A percentile compares a stretch with the other conserved stretches of the same genome.
These are phyloP conservation scores for Pseudorhombus dupliciocellatus DNA, from an alignment of 2,113 vertebrate species.

Conservation along the genomic window DNA sequence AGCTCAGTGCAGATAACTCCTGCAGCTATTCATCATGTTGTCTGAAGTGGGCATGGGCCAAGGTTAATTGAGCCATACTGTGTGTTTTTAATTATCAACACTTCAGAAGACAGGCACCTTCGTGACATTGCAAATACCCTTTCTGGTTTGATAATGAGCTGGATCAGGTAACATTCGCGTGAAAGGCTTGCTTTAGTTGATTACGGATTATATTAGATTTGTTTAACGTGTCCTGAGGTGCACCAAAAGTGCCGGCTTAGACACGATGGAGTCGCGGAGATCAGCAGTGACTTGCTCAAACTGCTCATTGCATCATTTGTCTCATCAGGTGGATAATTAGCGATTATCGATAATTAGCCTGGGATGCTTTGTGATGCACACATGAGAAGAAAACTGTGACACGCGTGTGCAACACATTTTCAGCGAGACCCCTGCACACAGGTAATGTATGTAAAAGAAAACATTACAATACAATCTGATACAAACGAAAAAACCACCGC, in stretches of 20 bases:
- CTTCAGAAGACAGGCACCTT: background rate
- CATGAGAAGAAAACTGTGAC: background rate
- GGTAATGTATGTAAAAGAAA: slow-evolving; percentile 9
- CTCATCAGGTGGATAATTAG: background rate
- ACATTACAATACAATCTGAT: background rate
- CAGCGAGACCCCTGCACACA: background rate
- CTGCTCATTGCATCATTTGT: background rate
- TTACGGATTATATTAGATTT: slow-evolving; percentile 12
- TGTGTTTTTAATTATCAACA: slow-evolving; percentile 29
- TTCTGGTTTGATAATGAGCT: slow-evolving; percentile 9
- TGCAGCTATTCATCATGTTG: slow-evolving; percentile 25
- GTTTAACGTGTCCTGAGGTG: background rate
- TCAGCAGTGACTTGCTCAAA: background rate
- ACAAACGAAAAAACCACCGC: slow-evolving; percentile 18
- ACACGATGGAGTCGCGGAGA: background rate
- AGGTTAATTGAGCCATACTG: slow-evolving; percentile 21
- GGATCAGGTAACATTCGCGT: slow-evolving; percentile 1
- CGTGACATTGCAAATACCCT: slow-evolving; percentile 1
- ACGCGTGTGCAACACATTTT: background rate
- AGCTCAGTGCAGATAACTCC: slow-evolving; percentile 12
- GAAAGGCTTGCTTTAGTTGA: background rate
- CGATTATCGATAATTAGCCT: too few relatives aligned
- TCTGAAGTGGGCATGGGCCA: slow-evolving; percentile 5
- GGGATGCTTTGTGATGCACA: background rate
- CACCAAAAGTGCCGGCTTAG: background rate